Conservation (phyloP, 2,113 vertebrate species). For the Petromus typicus region DNA sequence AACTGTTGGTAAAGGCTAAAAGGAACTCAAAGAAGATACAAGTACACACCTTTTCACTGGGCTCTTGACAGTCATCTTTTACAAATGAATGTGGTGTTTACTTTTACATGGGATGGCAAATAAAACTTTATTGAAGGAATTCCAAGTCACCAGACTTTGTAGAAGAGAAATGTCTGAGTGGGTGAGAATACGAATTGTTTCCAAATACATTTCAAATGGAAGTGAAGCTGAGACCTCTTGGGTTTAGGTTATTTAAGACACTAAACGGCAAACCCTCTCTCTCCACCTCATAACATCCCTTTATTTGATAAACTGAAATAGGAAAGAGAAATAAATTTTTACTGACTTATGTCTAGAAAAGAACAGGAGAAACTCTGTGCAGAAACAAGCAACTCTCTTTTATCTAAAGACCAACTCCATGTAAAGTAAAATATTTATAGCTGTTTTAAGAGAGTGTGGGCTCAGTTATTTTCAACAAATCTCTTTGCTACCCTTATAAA, state of each 20-base stretch:
- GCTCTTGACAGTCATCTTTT: not conserved
- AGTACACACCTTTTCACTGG: not conserved
- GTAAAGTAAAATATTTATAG: slow-evolving; percentile 51
- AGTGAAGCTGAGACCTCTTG: not conserved
- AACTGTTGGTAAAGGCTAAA: not conserved
- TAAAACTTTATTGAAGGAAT: not conserved
- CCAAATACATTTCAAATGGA: not conserved
- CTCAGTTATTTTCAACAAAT: slow-evolving; percentile 43
- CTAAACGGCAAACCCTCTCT: not conserved
- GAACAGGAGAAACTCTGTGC: not conserved
- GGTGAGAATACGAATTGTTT: not conserved
- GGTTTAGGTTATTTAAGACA: not conserved
- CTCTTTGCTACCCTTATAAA: slow-evolving; percentile 21
- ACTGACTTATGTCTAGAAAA: slow-evolving; percentile 2
- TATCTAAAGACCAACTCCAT: not conserved
- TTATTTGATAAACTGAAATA: not conserved
- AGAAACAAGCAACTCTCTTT: not conserved
- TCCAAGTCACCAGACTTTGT: not conserved
- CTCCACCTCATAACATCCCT: not conserved
- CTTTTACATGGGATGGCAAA: not conserved
- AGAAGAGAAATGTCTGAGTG: not conserved
- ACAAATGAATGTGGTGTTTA: not conserved
- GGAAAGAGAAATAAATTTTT: not conserved
- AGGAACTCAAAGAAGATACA: not conserved
- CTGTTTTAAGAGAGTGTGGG: not conserved